Evolutionary conservation across 2,888 invertebrate genomes (phyloP), one percentile per base, ranked within the genome.

Genomic region (Leptinotarsa juncta): DNA sequence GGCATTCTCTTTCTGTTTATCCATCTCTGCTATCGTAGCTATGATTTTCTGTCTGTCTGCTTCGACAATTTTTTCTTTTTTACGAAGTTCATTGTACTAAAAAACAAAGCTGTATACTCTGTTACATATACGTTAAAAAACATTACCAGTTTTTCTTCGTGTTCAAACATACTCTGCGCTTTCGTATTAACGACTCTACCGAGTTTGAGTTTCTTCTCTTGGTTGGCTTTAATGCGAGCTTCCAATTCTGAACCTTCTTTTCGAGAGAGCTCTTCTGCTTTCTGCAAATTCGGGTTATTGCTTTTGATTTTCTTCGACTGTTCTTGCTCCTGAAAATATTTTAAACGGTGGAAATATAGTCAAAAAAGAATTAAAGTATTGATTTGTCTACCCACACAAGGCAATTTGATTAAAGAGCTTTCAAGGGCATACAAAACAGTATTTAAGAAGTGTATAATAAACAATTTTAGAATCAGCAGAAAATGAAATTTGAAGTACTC

Each of bases 1-100:
- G 14, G 96, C 95, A 79, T 91, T 91, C 83, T 94, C 94, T 88
- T 99, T 99, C 89, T 97, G 96, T 83, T 94, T 93, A 87, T 99
- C 99, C 85, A 99, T 90, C 85, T 96, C 94, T 23, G 91, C 90
- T 83, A 99, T 98, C 20, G 97, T 94, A 71, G 92, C 89, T 60
- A 92, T 88, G 60, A 97, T 92, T 83, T 93, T 94, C 23, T 89
- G 89, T 82, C 93, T 94, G 85, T 97, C 96, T 77, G 91, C 90
- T 81, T 94, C 91, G 3, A 96, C 92, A 75, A 93, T 92, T 72
- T 89, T 88, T 79, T 92, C 90, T 83, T 93, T 94, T 81, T 90
- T 90, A 82, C 91, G 86, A 80, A 94, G 87, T 71, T 92, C 92
- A 74, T 89, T 89, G 83, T 91, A 93, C 90, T 93, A 87, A 76